Conservation (phyloP, 1,140 invertebrate species). For the Achroia grisella region DNA sequence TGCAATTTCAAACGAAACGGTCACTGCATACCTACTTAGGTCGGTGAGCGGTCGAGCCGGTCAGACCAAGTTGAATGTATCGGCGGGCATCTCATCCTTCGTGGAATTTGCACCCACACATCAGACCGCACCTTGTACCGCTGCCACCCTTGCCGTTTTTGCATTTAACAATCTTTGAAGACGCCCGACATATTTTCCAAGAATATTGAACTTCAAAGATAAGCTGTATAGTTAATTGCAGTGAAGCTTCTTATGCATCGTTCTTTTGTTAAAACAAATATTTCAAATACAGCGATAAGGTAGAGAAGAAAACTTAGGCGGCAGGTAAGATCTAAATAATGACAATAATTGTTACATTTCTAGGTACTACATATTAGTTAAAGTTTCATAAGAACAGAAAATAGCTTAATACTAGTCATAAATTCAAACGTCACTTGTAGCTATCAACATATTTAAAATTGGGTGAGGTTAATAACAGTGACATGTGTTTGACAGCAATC, state of each 20-base stretch:
- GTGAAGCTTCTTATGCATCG: no score
- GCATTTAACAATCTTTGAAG: slow-evolving; percentile 13
- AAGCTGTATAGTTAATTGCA: neutral
- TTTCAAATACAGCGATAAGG: neutral
- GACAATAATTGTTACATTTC: no score
- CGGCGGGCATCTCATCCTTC: slow-evolving; percentile 53
- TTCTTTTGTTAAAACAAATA: no score
- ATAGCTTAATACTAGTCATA: no score
- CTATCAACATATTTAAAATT: no score
- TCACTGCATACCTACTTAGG: slow-evolving; percentile 14
- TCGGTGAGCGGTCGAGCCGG: slow-evolving; percentile 23
- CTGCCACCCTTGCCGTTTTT: slow-evolving; percentile 23
- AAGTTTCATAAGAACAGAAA: no score
- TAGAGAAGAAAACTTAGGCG: no score
- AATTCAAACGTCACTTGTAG: no score
- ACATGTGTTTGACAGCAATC: neutral
- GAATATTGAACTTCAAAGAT: neutral
- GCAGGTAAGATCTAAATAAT: no score
- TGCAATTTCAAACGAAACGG: slow-evolving; percentile 36
- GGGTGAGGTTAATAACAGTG: no score
- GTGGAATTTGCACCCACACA: slow-evolving; percentile 65
- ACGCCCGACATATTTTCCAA: slow-evolving; percentile 6
- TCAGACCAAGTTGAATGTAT: slow-evolving; percentile 47
- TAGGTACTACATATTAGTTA: no score
- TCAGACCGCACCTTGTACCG: slow-evolving; percentile 30